A percentile compares a stretch with the other conserved stretches of the same genome.
These are phyloP conservation scores for Andrena marginata DNA, from an alignment of 2,888 invertebrate species.

Conservation along the genomic window DNA sequence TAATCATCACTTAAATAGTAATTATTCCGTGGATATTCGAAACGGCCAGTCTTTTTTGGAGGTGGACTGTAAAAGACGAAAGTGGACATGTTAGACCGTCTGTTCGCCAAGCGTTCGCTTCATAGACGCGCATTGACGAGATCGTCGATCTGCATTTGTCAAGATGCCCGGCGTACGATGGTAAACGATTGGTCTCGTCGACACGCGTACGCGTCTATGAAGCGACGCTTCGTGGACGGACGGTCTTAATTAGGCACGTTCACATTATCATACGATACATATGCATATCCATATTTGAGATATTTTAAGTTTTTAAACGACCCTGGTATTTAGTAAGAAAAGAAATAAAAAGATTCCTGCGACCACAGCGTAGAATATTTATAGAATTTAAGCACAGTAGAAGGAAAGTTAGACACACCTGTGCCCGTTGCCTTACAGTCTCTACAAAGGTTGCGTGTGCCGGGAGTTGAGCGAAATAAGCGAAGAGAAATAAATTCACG, in stretches of 20 bases:
- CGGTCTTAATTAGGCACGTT: slow-evolving; percentile 17
- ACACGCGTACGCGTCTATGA: no score
- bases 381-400: neutral
- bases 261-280: neutral
- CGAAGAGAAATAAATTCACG: neutral
- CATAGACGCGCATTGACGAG: no score
- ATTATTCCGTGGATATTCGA: slow-evolving; percentile 80
- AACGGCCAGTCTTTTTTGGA: slow-evolving; percentile 85
- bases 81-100: slow-evolving; percentile 15
- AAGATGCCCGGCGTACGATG: no score
- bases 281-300: neutral
- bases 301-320: no score
- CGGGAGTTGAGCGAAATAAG: neutral
- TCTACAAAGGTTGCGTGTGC: neutral
- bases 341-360: slow-evolving; percentile 8
- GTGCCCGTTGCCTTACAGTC: neutral
- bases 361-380: slow-evolving; percentile 6
- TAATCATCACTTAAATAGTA: slow-evolving; percentile 83
- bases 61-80: slow-evolving; percentile 83
- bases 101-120: no score
- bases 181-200: no score
- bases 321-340: no score
- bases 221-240: no score
- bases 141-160: no score
- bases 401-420: slow-evolving; percentile 12